A percentile compares a stretch with the other conserved stretches of the same genome.
Conservation (phyloP, 2,797 vertebrate genomes). For the Pygocentrus nattereri region DNA sequence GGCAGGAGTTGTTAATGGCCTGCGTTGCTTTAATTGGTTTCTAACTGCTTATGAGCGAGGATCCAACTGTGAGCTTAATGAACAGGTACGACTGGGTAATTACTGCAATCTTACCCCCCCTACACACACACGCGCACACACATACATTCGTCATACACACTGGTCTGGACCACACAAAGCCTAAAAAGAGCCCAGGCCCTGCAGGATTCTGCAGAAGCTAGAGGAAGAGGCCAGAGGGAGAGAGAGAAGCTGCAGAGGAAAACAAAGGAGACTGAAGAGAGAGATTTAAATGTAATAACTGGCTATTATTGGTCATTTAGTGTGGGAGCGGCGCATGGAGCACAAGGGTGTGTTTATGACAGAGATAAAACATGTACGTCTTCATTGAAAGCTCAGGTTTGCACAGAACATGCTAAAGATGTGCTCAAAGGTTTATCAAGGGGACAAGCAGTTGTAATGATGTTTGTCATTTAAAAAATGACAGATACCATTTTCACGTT, state of each 20-base stretch:
- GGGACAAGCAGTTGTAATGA: background rate
- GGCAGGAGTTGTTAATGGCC: constrained; percentile 92
- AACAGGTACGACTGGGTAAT: constrained; percentile 99
- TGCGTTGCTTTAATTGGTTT: constrained; percentile 98
- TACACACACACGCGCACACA: constrained; percentile 42
- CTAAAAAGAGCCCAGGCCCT: constrained; percentile 55
- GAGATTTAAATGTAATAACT: constrained; percentile 61
- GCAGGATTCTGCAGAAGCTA: constrained; percentile 59
- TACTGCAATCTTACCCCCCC: constrained; percentile 97
- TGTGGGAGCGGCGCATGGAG: constrained; percentile 44
- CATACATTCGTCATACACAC: constrained; percentile 29
- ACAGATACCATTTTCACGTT: background rate
- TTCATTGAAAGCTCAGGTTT: constrained; percentile 23
- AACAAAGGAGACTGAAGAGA: constrained; percentile 59
- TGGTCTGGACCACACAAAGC: constrained; percentile 59
- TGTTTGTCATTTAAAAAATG: constrained; percentile 20
- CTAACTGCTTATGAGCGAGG: constrained; percentile 92
- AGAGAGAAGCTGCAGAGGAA: constrained; percentile 50
- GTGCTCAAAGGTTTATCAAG: constrained; percentile 39
- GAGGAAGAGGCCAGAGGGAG: constrained; percentile 49
- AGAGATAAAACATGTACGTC: constrained; percentile 36
- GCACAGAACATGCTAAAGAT: constrained; percentile 16
- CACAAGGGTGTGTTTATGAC: constrained; percentile 43
- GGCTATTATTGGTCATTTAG: constrained; percentile 63
- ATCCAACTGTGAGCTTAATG: constrained; percentile 99